A percentile compares a stretch with the other conserved stretches of the same genome.
Evolutionary conservation across 2,888 invertebrate genomes (phyloP).

Genomic region (Phengaris alcon): DNA sequence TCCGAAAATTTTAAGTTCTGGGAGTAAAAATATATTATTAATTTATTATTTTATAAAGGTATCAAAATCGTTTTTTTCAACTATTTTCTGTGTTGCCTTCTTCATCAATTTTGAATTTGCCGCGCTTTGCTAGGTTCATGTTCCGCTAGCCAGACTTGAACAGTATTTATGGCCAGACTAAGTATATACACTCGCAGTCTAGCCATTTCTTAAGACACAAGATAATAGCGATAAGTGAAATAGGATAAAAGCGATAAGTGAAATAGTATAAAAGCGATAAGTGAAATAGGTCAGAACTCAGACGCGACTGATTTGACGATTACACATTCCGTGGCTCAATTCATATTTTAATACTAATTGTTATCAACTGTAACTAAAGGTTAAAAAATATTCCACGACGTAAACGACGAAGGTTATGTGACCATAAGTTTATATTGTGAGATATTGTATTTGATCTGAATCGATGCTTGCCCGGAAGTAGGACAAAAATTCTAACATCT

Average conservation of each 20-base stretch:
- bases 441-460: not conserved
- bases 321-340: constrained; percentile 12
- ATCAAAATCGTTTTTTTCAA: too few species aligned
- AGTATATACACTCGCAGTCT: not conserved
- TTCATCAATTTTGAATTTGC: too few species aligned
- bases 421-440: constrained; percentile 3
- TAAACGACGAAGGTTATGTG: constrained; percentile 9
- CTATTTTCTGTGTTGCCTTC: too few species aligned
- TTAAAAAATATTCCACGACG: constrained; percentile 23
- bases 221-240: constrained; percentile 9
- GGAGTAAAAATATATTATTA: too few species aligned
- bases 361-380: constrained; percentile 17
- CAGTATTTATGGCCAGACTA: too few species aligned
- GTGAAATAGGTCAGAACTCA: constrained; percentile 8
- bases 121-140: too few species aligned
- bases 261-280: constrained; percentile 17
- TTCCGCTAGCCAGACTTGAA: too few species aligned
- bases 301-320: not conserved
- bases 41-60: too few species aligned
- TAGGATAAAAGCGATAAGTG: not conserved
- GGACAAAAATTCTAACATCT: not conserved
- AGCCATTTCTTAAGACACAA: not conserved
- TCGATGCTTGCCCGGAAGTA: not conserved
- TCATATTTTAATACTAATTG: not conserved
- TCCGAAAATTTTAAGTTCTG: too few species aligned